Evolutionary conservation across 2,113 vertebrate genomes (phyloP).

Genomic region (Trichechus manatus): DNA sequence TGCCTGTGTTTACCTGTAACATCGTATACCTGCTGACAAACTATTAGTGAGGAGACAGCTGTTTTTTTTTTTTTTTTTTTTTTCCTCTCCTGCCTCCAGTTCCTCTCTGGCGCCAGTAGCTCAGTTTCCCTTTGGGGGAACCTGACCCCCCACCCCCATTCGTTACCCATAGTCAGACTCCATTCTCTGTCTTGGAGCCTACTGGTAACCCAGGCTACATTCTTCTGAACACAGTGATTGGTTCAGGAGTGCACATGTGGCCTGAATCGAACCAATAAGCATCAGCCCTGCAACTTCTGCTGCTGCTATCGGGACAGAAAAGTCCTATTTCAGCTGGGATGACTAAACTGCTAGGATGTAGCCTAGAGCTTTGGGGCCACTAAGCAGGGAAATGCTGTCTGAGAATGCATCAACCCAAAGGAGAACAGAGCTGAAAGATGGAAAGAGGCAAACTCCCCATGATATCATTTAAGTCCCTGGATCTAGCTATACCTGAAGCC

Average conservation of each 20-base stretch:
- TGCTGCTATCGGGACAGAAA: not conserved
- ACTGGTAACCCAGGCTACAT: not conserved
- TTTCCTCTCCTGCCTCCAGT: not conserved
- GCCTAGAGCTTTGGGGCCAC: not conserved
- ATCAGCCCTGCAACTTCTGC: not conserved
- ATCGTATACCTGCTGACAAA: rapidly evolving
- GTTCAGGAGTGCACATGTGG: not conserved
- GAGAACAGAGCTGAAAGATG: not conserved
- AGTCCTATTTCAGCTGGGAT: not conserved
- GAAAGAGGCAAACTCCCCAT: not conserved
- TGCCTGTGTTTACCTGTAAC: not conserved
- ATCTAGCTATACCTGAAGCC: slow-evolving; percentile 21
- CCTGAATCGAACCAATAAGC: not conserved
- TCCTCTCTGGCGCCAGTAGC: not conserved
- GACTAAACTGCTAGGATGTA: not conserved
- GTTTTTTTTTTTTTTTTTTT: not conserved
- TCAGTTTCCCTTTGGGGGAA: not conserved
- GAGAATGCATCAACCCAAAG: not conserved
- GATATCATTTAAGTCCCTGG: not conserved
- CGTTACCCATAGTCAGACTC: not conserved
- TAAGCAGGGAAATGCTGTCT: not conserved
- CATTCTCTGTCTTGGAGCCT: too few relatives aligned
- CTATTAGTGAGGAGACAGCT: not conserved
- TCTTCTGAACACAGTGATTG: not conserved
- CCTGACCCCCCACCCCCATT: too few relatives aligned